Percentiles rank a stretch among this genome's conserved stretches.
phyloP scores from a whole-genome alignment of 2,113 vertebrate species.

The Brachypteracias leptosomus region DNA sequence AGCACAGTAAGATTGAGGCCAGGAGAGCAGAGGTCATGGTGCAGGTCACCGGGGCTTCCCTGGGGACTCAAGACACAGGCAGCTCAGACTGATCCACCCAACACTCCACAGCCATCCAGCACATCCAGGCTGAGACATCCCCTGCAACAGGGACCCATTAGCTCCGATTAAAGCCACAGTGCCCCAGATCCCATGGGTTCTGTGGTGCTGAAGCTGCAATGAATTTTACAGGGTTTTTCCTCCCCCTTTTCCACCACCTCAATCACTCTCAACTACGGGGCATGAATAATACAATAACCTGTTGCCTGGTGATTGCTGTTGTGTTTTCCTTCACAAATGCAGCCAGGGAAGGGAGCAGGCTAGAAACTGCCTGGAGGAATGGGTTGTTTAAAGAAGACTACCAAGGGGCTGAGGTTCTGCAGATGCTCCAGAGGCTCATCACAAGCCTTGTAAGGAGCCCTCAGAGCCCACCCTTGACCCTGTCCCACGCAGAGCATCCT shows the following conservation, averaged over 20 bases:
- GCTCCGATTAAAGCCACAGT: background rate
- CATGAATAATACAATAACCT: constrained; percentile 40
- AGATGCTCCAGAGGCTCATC: background rate
- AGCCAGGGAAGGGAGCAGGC: background rate
- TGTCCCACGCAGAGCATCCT: accelerated
- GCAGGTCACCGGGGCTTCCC: background rate
- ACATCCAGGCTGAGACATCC: background rate
- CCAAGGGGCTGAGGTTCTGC: background rate
- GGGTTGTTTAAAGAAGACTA: background rate
- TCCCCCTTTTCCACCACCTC: constrained; percentile 1
- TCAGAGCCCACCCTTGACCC: background rate
- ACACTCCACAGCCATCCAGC: accelerated
- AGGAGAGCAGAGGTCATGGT: accelerated
- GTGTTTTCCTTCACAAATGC: background rate
- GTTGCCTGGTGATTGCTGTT: constrained; percentile 45
- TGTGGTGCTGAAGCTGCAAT: background rate
- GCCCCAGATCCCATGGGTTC: background rate
- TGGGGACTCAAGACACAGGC: no score
- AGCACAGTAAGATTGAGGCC: accelerated
- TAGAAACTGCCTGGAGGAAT: background rate
- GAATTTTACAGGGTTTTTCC: background rate
- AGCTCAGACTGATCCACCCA: accelerated
- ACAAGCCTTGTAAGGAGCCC: background rate
- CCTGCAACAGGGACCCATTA: background rate
- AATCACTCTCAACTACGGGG: background rate